Conservation (phyloP, 1,140 invertebrate genomes). For the Caerostris darwini region DNA sequence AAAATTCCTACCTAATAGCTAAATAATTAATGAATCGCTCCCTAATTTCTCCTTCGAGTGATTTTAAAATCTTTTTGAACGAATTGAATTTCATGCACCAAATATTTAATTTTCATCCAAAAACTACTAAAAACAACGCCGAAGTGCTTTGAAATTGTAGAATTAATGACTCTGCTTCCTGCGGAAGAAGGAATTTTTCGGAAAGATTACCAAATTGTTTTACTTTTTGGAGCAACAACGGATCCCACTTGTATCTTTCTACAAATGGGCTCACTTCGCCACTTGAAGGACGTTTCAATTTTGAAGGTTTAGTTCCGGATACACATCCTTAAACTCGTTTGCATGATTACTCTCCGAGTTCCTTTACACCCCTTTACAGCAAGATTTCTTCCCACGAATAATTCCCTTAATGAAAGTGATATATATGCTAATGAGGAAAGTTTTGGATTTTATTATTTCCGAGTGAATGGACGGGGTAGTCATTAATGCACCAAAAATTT, state of each 20-base stretch:
- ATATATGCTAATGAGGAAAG: constrained; percentile 57
- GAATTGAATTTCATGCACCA: too few relatives aligned
- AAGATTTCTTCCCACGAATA: constrained; percentile 43
- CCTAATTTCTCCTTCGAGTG: too few relatives aligned
- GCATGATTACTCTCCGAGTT: constrained; percentile 47
- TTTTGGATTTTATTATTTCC: constrained; percentile 35
- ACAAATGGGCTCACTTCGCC: neutral
- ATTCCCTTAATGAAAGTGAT: constrained; percentile 55
- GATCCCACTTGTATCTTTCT: neutral
- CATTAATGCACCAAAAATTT: constrained; percentile 37
- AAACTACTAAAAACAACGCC: too few relatives aligned
- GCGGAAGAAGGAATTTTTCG: neutral
- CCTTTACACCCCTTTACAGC: neutral
- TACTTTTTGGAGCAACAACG: neutral
- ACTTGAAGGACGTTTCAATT: neutral
- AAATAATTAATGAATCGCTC: too few relatives aligned
- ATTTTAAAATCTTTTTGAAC: too few relatives aligned
- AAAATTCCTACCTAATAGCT: too few relatives aligned
- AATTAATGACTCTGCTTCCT: neutral
- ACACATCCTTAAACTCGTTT: constrained; percentile 35
- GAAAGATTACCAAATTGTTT: neutral
- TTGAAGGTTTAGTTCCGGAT: neutral
- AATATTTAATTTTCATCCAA: too few relatives aligned
- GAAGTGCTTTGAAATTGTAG: neutral
- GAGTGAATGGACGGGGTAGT: neutral